Percentiles rank a stretch among this genome's conserved stretches.
Evolutionary conservation across 2,888 invertebrate species (phyloP).

Genomic region (Nesidiocoris tenuis): DNA sequence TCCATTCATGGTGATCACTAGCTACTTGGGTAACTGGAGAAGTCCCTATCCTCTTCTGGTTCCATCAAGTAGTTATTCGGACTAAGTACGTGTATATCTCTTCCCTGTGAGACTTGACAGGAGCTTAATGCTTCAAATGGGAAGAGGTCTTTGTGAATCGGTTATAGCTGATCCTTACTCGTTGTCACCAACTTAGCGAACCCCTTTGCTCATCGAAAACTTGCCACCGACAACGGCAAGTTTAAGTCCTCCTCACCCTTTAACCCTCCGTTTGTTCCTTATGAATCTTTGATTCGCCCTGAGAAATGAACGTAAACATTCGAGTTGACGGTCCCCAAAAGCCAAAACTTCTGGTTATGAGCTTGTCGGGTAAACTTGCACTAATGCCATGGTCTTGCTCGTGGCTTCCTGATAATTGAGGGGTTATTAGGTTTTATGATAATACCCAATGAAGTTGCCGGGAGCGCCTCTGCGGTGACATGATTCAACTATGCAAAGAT

Average conservation of each 20-base stretch:
- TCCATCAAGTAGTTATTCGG: conserved; percentile 24
- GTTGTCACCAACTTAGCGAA: conserved; percentile 5
- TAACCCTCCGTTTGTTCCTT: not conserved
- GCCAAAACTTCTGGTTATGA: not conserved
- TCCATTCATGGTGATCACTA: not conserved
- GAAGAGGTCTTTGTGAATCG: conserved; percentile 32
- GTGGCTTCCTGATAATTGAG: not conserved
- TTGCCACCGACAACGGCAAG: not conserved
- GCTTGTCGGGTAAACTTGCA: not conserved
- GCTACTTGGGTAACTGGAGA: not conserved
- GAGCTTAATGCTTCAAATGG: conserved; percentile 29
- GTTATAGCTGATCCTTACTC: conserved; percentile 19
- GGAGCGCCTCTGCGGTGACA: too few relatives aligned
- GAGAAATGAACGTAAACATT: conserved; percentile 25
- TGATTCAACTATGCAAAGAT: too few relatives aligned
- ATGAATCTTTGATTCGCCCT: conserved; percentile 21
- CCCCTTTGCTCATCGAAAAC: not conserved
- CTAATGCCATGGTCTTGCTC: not conserved
- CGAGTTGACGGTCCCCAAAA: not conserved
- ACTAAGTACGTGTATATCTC: conserved; percentile 16
- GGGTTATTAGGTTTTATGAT: not conserved
- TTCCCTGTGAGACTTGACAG: conserved; percentile 11
- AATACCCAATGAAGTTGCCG: too few relatives aligned
- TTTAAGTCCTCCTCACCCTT: not conserved
- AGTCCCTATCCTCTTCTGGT: not conserved